Base-by-base conservation (phyloP, 2,113 vertebrate genomes). In the Piliocolobus tephrosceles region DNA sequence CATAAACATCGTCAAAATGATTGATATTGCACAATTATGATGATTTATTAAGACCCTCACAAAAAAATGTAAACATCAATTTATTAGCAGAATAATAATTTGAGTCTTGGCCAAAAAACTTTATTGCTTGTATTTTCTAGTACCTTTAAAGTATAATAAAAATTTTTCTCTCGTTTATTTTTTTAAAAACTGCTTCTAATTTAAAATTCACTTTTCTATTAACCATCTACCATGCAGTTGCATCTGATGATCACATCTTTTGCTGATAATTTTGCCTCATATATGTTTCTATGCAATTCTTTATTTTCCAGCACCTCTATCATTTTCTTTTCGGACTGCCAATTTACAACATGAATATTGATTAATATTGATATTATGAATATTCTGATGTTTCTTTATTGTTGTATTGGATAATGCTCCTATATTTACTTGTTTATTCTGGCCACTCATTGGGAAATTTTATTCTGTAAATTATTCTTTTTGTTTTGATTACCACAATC, bases 161-260 rank as follows among this genome's bases (percentile, higher is more conserved):
- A 88, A 94, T 64, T 85, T 97, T 35, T 25, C 57, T 84, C 1
- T 86, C 85, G 81, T 95, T 96, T 97, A 8, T 87, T n/a, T n/a
- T 32, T 86, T 95, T 80, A 85, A 66, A 57, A 72, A n/a, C 10
- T 91, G 8, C 70, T 61, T 45, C 61, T 94, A 17, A 93, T 88
- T 97, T 96, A 32, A 89, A n/a, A 88, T 85, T 92, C 64, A 18
- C 66, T 79, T 97, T 25, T 55, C 27, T 73, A 90, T 80, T 47
- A 90, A 40, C 52, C 82, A 11, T 89, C 18, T 52, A 8, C 13
- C 61, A 80, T 58, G 83, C 0, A 83, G 25, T 47, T 86, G 11
- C 20, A 58, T 78, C 22, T 61, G 72, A 91, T 70, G 61, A 90
- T 25, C 47, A 50, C 27, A 81, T 52, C 84, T 61, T 93, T 87